These are phyloP conservation scores for Exocentrus adspersus DNA, from an alignment of 2,888 invertebrate species.

Conservation along the genomic window DNA sequence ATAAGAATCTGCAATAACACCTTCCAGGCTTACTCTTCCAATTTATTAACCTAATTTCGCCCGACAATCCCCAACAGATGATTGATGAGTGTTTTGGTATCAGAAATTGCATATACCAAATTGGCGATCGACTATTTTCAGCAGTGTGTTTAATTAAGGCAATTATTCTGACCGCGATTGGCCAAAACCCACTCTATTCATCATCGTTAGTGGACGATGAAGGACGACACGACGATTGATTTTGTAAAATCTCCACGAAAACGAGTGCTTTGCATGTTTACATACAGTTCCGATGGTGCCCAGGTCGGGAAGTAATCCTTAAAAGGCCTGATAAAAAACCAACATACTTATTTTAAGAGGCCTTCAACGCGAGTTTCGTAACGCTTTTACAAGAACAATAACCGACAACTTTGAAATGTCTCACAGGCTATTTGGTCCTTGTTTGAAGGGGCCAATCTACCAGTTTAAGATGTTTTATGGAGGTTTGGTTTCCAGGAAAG, in stretches of 20 bases:
- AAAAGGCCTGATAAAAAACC: background rate
- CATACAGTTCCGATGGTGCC: conserved; percentile 26
- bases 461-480: too few species aligned
- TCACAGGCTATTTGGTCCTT: too few species aligned
- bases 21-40: background rate
- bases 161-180: conserved; percentile 22
- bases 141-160: conserved; percentile 23
- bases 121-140: conserved; percentile 26
- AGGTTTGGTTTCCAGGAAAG: too few species aligned
- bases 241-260: conserved; percentile 40
- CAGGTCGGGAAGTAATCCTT: background rate
- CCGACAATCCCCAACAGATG: background rate
- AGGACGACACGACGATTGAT: conserved; percentile 40
- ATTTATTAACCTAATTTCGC: conserved; percentile 25
- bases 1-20: background rate
- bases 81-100: conserved; percentile 24
- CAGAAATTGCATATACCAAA: conserved; percentile 15
- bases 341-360: too few species aligned
- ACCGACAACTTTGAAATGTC: too few species aligned
- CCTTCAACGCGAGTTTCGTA: too few species aligned
- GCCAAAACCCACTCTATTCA: conserved; percentile 20
- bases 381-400: too few species aligned
- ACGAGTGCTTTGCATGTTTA: conserved; percentile 44
- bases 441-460: too few species aligned
- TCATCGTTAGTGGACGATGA: conserved; percentile 39